Evolutionary conservation across 2,113 vertebrate species (phyloP).

Genomic region (Elephantulus edwardii): DNA sequence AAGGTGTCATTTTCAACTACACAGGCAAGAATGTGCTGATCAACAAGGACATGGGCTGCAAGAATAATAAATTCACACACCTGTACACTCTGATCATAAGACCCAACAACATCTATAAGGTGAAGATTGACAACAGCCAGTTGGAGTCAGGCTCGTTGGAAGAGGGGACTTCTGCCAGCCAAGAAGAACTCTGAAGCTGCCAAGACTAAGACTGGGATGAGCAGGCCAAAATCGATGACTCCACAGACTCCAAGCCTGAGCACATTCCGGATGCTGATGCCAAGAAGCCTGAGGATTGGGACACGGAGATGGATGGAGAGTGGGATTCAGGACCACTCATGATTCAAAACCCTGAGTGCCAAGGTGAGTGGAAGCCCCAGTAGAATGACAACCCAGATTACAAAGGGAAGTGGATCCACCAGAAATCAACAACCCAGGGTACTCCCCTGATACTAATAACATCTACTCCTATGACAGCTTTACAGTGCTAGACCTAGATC

Average conservation of each 20-base stretch:
- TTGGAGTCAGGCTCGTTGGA: slow-evolving; percentile 85
- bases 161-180: slow-evolving; percentile 88
- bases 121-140: slow-evolving; percentile 87
- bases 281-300: slow-evolving; percentile 87
- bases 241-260: slow-evolving; percentile 86
- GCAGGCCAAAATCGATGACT: slow-evolving; percentile 85
- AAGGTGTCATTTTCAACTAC: slow-evolving; percentile 88
- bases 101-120: slow-evolving; percentile 86
- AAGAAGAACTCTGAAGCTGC: slow-evolving; percentile 85
- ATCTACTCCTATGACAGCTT: slow-evolving; percentile 84
- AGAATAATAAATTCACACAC: slow-evolving; percentile 86
- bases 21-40: slow-evolving; percentile 87
- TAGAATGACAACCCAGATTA: slow-evolving; percentile 87
- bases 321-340: slow-evolving; percentile 89
- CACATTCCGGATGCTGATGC: slow-evolving; percentile 87
- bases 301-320: slow-evolving; percentile 88
- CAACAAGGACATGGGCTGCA: slow-evolving; percentile 88
- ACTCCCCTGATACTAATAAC: slow-evolving; percentile 80
- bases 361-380: slow-evolving; percentile 87
- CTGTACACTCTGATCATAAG: slow-evolving; percentile 86
- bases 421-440: slow-evolving; percentile 87
- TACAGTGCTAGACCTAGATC: slow-evolving; percentile 82
- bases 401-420: slow-evolving; percentile 88
- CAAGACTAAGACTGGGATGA: slow-evolving; percentile 87
- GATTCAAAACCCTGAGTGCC: slow-evolving; percentile 87